These are phyloP conservation scores for Cisticola juncidis DNA, from an alignment of 2,113 vertebrate species.

Conservation along the genomic window DNA sequence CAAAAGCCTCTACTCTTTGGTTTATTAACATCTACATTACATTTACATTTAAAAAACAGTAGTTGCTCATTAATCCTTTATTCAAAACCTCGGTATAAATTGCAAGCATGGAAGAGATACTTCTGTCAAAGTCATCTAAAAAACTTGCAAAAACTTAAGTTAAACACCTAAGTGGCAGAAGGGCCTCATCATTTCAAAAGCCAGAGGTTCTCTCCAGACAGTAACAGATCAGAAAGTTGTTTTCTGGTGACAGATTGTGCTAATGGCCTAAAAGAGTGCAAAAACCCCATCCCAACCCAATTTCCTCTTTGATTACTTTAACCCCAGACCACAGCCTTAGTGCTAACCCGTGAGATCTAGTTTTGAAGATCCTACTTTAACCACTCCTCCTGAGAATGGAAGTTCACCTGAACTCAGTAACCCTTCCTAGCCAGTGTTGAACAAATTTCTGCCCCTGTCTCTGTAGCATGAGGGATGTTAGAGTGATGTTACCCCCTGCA, in stretches of 20 bases:
- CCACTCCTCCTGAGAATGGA: neutral
- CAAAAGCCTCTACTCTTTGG: neutral
- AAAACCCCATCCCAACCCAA: fast-evolving
- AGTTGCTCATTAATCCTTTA: neutral
- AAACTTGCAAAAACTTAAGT: neutral
- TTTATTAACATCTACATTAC: neutral
- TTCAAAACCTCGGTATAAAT: neutral
- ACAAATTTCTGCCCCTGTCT: neutral
- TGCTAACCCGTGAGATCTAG: neutral
- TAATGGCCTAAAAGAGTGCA: neutral
- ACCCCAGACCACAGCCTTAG: neutral
- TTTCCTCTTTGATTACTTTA: neutral
- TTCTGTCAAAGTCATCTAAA: neutral
- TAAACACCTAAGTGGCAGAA: neutral
- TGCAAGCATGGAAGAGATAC: neutral
- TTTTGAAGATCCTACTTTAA: neutral
- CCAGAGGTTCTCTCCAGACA: neutral
- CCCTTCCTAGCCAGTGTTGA: neutral
- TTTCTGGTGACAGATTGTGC: neutral
- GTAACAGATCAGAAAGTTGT: neutral
- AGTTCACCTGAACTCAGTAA: neutral
- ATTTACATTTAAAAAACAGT: neutral
- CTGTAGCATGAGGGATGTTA: neutral
- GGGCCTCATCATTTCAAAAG: fast-evolving
- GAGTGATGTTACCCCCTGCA: neutral